These are phyloP conservation scores for Numenius arquata DNA, from an alignment of 2,113 vertebrate genomes.

Conservation along the genomic window DNA sequence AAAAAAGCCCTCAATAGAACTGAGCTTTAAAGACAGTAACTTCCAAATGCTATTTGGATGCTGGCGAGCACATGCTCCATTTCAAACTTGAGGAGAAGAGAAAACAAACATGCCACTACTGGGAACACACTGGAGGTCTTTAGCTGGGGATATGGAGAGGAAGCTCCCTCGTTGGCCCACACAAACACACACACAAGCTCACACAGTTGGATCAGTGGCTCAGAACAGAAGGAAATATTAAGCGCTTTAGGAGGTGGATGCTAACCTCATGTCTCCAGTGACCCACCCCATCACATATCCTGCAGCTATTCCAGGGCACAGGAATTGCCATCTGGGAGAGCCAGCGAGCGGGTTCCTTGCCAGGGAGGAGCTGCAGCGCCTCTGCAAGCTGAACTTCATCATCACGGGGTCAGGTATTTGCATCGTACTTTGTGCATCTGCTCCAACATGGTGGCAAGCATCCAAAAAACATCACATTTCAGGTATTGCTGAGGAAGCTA, in stretches of 20 bases:
- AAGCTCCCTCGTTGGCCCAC: neutral
- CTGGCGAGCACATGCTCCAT: slow-evolving; percentile 1
- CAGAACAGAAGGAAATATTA: neutral
- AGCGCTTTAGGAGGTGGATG: neutral
- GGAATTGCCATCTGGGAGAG: neutral
- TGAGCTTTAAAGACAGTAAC: neutral
- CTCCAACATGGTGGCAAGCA: neutral
- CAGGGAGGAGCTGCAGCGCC: neutral
- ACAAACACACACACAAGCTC: neutral
- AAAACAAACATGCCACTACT: slow-evolving; percentile 39
- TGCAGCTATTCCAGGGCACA: neutral
- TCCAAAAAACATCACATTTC: neutral
- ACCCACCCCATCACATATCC: neutral
- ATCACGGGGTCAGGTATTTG: accelerated
- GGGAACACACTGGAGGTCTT: slow-evolving; percentile 27
- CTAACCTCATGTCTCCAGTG: neutral
- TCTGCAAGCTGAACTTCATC: neutral
- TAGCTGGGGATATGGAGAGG: neutral
- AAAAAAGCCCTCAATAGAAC: neutral
- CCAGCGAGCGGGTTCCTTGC: neutral
- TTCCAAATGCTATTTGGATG: slow-evolving; percentile 17
- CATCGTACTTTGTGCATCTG: accelerated
- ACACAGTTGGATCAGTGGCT: neutral
- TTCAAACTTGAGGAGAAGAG: neutral
- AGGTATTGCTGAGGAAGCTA: neutral